Percentiles rank a stretch among this genome's conserved stretches.
These are phyloP conservation scores for Onthophagus sagittarius DNA, from an alignment of 2,888 invertebrate genomes.

Conservation along the genomic window DNA sequence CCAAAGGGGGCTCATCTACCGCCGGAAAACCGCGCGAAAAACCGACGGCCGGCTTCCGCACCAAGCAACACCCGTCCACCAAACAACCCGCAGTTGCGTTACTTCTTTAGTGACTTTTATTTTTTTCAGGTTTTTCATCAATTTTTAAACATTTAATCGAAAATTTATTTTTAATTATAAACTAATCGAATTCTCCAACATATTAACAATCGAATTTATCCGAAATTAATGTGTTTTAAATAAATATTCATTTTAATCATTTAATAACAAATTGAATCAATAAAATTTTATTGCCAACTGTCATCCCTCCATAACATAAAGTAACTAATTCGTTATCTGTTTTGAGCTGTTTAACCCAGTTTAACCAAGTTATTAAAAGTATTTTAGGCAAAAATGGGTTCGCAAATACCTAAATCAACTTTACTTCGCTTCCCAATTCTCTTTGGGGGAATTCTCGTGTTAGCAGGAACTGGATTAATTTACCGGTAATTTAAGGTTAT, in stretches of 20 bases:
- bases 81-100: constrained; percentile 7
- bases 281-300: no score
- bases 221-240: no score
- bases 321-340: background rate
- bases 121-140: background rate
- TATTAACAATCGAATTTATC: no score
- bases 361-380: background rate
- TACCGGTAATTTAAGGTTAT: constrained; percentile 35
- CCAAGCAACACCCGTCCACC: constrained; percentile 13
- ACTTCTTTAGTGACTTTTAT: background rate
- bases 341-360: background rate
- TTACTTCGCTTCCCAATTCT: constrained; percentile 33
- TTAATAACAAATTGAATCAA: no score
- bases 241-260: no score
- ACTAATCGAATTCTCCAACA: no score
- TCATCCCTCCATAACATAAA: background rate
- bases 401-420: constrained; percentile 28
- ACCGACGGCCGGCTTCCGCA: constrained; percentile 16
- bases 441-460: constrained; percentile 32
- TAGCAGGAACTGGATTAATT: constrained; percentile 30
- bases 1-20: constrained; percentile 52
- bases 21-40: constrained; percentile 41
- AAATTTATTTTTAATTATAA: background rate
- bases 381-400: constrained; percentile 24
- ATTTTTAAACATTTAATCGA: background rate